Percentiles rank a stretch among this genome's conserved stretches.
Conservation (phyloP, 2,888 invertebrate genomes). For the Congeria kusceri region DNA sequence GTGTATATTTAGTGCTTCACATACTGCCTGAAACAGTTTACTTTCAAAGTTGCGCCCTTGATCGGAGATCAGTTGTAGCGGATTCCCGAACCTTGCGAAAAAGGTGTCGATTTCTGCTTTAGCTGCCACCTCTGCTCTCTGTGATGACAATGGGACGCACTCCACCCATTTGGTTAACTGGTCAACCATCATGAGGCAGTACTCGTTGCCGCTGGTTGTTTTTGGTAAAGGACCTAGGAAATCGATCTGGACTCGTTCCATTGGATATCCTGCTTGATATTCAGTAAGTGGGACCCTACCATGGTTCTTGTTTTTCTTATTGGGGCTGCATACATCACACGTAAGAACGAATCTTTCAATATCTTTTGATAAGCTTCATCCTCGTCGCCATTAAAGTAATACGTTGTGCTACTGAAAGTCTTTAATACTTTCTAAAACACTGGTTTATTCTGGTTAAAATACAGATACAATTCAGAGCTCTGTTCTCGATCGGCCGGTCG, state of each 20-base stretch:
- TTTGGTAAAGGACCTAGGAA: constrained; percentile 39
- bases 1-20: constrained; percentile 29
- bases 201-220: constrained; percentile 35
- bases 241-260: constrained; percentile 25
- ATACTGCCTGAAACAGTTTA: constrained; percentile 20
- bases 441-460: no score
- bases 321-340: constrained; percentile 34
- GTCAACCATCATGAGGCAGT: constrained; percentile 53
- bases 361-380: no score
- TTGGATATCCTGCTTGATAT: constrained; percentile 91
- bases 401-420: no score
- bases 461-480: no score
- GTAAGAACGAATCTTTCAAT: constrained; percentile 26
- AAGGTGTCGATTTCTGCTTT: constrained; percentile 42
- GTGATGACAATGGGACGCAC: constrained; percentile 39
- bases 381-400: no score
- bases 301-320: constrained; percentile 35
- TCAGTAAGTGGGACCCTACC: constrained; percentile 83
- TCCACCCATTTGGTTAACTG: constrained; percentile 61
- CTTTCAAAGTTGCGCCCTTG: constrained; percentile 47
- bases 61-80: no score
- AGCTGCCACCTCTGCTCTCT: constrained; percentile 51
- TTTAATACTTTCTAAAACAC: no score
- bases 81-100: constrained; percentile 44
- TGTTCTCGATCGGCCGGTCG: no score